A percentile compares a stretch with the other conserved stretches of the same genome.
Conservation (phyloP, 2,113 vertebrate genomes). For the Percopsis transmontana region DNA sequence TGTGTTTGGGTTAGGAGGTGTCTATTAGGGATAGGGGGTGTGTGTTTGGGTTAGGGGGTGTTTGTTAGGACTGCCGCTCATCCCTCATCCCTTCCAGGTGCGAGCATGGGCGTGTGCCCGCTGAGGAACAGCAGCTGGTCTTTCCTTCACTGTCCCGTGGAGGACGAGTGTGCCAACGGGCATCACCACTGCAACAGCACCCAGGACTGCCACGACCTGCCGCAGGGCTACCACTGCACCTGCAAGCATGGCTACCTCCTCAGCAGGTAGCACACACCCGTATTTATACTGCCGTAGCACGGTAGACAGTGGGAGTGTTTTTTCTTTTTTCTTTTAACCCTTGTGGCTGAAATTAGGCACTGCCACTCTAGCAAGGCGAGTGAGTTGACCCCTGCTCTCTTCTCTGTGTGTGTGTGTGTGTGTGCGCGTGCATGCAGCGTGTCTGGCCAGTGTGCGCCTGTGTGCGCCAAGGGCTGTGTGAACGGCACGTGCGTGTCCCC, state of each 20-base stretch:
- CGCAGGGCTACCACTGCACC: conserved; percentile 85
- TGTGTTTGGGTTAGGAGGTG: too few relatives aligned
- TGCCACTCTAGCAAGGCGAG: too few relatives aligned
- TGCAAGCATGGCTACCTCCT: conserved; percentile 89
- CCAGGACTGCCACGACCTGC: conserved; percentile 86
- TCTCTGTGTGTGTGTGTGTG: not conserved
- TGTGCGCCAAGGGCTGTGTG: conserved; percentile 89
- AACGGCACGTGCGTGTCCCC: conserved; percentile 89
- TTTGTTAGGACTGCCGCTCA: too few relatives aligned
- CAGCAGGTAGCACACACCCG: conserved; percentile 78
- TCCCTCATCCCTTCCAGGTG: conserved; percentile 54
- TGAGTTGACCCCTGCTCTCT: not conserved
- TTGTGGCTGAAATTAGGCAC: too few relatives aligned
- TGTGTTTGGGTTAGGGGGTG: too few relatives aligned
- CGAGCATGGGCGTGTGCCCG: conserved; percentile 67
- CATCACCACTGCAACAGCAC: conserved; percentile 91
- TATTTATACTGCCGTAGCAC: too few relatives aligned
- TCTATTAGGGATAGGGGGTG: too few relatives aligned
- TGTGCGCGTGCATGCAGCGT: conserved; percentile 56
- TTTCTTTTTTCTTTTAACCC: too few relatives aligned
- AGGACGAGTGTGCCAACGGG: conserved; percentile 89
- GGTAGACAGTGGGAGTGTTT: too few relatives aligned
- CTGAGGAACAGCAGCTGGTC: conserved; percentile 85
- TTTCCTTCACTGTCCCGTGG: conserved; percentile 88
- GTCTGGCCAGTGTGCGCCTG: conserved; percentile 87